Evolutionary conservation across 2,888 invertebrate species (phyloP).

Genomic region (Scaptomyza tumidula): DNA sequence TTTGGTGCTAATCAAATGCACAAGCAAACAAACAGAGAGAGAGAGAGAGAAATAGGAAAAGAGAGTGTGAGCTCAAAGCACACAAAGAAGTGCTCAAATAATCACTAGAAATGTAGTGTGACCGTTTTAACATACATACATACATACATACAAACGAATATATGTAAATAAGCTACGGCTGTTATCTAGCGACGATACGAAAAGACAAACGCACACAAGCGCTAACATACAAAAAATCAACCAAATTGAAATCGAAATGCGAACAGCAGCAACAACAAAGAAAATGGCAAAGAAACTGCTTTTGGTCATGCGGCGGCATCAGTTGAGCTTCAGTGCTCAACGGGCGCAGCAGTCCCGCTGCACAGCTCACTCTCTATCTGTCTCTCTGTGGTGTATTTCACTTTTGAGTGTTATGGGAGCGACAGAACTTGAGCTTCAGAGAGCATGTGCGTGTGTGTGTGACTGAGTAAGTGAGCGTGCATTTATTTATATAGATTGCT

Average conservation of each 20-base stretch:
- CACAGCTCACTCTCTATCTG: constrained; percentile 9
- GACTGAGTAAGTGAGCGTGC: constrained; percentile 52
- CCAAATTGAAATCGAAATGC: constrained; percentile 72
- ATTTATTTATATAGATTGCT: constrained; percentile 74
- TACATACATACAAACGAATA: constrained; percentile 4
- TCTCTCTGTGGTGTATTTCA: constrained; percentile 13
- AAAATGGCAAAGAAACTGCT: constrained; percentile 77
- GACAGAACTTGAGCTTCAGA: constrained; percentile 31
- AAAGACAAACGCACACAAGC: constrained; percentile 17
- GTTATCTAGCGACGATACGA: constrained; percentile 57
- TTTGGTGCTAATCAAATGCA: constrained; percentile 75
- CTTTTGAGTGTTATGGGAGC: constrained; percentile 15
- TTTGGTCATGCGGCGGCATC: constrained; percentile 75
- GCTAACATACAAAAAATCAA: constrained; percentile 4
- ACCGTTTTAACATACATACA: constrained; percentile 22
- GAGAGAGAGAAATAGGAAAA: constrained; percentile 16
- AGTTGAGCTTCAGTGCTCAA: constrained; percentile 75
- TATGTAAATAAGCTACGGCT: constrained; percentile 52
- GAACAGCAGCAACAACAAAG: constrained; percentile 64
- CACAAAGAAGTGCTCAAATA: constrained; percentile 54
- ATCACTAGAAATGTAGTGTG: constrained; percentile 61
- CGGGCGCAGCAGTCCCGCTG: constrained; percentile 54
- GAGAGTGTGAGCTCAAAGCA: constrained; percentile 7
- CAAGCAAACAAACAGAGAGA: constrained; percentile 46
- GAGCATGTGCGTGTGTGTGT: constrained; percentile 2